Evolutionary conservation across 2,888 invertebrate species (phyloP).

Genomic region (Itoplectis maculator): DNA sequence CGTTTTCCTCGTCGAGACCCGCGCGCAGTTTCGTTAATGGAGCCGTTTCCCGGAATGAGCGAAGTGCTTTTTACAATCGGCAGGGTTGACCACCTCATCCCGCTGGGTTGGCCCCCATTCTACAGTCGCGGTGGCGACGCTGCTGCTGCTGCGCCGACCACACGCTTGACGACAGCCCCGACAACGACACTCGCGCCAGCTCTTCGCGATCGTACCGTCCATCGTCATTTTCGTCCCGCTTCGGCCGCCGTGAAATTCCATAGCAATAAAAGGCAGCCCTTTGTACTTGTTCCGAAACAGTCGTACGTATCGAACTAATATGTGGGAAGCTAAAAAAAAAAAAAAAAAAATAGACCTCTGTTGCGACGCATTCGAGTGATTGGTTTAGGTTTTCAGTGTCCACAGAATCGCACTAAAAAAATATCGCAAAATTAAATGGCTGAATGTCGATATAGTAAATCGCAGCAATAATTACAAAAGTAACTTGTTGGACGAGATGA

Average conservation of each 20-base stretch:
- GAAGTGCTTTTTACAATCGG: slow-evolving; percentile 61
- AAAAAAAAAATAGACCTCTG: no score
- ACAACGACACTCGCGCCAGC: not conserved
- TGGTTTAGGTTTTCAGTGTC: no score
- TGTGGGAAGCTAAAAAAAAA: not conserved
- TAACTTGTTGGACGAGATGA: not conserved
- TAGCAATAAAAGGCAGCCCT: not conserved
- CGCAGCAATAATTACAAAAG: not conserved
- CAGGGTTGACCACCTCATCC: slow-evolving; percentile 17
- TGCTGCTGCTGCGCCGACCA: not conserved
- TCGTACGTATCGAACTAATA: not conserved
- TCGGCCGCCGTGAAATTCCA: not conserved
- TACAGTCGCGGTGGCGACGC: slow-evolving; percentile 21
- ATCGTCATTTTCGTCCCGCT: not conserved
- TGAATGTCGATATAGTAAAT: slow-evolving; percentile 1
- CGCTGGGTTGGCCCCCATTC: not conserved
- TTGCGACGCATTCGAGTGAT: no score
- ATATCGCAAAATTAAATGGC: not conserved
- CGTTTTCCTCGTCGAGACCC: slow-evolving; percentile 67
- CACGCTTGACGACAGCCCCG: slow-evolving; percentile 14
- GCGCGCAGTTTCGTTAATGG: slow-evolving; percentile 75
- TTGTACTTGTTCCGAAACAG: no score
- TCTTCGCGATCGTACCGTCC: not conserved
- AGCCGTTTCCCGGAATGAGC: slow-evolving; percentile 77
- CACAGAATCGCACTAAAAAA: no score